Percentiles rank a stretch among this genome's conserved stretches.
These are phyloP conservation scores for Drosophila kikkawai DNA, from an alignment of 1,140 invertebrate genomes.

Conservation along the genomic window DNA sequence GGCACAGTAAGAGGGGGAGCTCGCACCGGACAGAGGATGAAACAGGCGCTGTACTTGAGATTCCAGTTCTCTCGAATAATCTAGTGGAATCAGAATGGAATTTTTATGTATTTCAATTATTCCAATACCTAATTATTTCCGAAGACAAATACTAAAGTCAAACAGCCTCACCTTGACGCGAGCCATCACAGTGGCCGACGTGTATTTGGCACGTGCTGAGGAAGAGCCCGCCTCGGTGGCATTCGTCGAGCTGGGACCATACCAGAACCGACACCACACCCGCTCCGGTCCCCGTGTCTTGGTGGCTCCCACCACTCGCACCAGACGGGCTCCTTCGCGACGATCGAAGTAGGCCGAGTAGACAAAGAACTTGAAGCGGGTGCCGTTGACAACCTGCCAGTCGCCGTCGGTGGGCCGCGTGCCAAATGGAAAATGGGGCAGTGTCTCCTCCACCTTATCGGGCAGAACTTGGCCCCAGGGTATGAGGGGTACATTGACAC, in stretches of 20 bases:
- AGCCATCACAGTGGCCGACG: conserved; percentile 90
- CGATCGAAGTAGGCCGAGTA: conserved; percentile 95
- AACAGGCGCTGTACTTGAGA: conserved; percentile 95
- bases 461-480: conserved; percentile 82
- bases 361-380: conserved; percentile 95
- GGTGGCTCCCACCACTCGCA: conserved; percentile 94
- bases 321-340: conserved; percentile 88
- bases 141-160: not conserved
- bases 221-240: conserved; percentile 43
- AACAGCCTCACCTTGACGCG: conserved; percentile 89
- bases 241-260: conserved; percentile 84
- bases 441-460: conserved; percentile 84
- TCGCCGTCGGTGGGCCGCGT: conserved; percentile 85
- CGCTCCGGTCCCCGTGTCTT: conserved; percentile 92
- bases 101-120: not conserved
- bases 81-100: conserved; percentile 38
- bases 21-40: conserved; percentile 92
- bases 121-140: not conserved
- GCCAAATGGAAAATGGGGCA: conserved; percentile 85
- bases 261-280: conserved; percentile 95
- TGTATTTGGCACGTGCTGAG: conserved; percentile 75
- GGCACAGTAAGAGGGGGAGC: conserved; percentile 87
- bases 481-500: conserved; percentile 74
- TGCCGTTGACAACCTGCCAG: conserved; percentile 87
- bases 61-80: conserved; percentile 97